Percentiles rank a stretch among this genome's conserved stretches.
Conservation (phyloP, 2,797 vertebrate species). For the Alfaro cultratus region DNA sequence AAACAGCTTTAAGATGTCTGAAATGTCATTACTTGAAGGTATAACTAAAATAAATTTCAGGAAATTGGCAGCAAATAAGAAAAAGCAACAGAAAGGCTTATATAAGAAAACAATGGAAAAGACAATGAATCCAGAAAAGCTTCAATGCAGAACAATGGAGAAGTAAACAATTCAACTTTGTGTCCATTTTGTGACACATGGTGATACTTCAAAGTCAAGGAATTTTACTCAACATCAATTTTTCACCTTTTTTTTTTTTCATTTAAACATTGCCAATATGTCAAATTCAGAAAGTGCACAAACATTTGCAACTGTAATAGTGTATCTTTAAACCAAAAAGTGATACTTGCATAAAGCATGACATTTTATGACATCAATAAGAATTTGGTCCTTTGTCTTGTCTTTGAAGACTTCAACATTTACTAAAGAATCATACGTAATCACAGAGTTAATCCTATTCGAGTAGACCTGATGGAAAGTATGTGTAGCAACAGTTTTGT, state of each 20-base stretch:
- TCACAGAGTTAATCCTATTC: conserved; percentile 11
- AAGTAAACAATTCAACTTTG: not conserved
- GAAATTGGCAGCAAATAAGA: not conserved
- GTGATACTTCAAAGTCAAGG: not conserved
- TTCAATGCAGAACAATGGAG: not conserved
- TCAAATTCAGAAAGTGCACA: not conserved
- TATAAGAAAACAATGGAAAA: not conserved
- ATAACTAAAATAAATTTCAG: not conserved
- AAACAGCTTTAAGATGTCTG: not conserved
- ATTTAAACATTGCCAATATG: not conserved
- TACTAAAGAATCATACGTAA: not conserved
- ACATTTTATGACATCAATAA: not conserved
- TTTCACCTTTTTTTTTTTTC: not conserved
- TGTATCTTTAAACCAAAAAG: not conserved
- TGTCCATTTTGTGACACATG: not conserved
- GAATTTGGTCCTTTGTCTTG: not conserved
- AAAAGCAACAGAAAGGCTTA: not conserved
- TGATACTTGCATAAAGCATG: not conserved
- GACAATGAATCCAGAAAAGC: not conserved
- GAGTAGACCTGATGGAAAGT: conserved; percentile 49
- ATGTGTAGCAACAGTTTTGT: conserved; percentile 51
- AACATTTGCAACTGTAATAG: not conserved
- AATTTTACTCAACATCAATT: not conserved
- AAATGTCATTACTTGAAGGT: not conserved
- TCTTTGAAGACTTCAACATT: not conserved